A percentile compares a stretch with the other conserved stretches of the same genome.
Conservation (phyloP, 2,888 invertebrate species). For the Nudaria mundana region DNA sequence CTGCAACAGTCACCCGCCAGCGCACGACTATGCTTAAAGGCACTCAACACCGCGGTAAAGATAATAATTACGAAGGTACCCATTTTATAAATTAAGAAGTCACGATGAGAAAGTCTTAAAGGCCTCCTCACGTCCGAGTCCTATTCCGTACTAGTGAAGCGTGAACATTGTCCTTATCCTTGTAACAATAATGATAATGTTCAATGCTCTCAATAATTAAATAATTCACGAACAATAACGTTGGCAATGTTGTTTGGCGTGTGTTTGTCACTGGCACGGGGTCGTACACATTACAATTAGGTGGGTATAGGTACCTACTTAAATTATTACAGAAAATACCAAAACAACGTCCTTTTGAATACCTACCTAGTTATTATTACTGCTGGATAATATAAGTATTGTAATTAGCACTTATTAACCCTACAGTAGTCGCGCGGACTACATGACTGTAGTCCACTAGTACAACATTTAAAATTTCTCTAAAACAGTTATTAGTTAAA, state of each 20-base stretch:
- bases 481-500: too few species aligned
- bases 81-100: slow-evolving; percentile 3
- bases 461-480: too few species aligned
- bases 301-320: too few species aligned
- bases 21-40: neutral
- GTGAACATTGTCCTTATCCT: slow-evolving; percentile 8
- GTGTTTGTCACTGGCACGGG: slow-evolving; percentile 2
- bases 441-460: too few species aligned
- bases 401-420: too few species aligned
- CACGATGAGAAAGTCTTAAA: slow-evolving; percentile 4
- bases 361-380: too few species aligned
- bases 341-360: slow-evolving; percentile 11
- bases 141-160: slow-evolving; percentile 7
- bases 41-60: neutral
- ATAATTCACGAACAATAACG: slow-evolving; percentile 13
- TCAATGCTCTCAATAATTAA: slow-evolving; percentile 10
- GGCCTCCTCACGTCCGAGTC: too few species aligned
- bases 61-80: slow-evolving; percentile 2
- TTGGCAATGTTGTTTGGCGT: neutral
- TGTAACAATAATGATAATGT: slow-evolving; percentile 11
- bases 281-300: slow-evolving; percentile 11
- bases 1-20: neutral
- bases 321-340: slow-evolving; percentile 17
- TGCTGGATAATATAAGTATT: too few species aligned
- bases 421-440: too few species aligned